These are phyloP conservation scores for Rhinoraja longicauda DNA, from an alignment of 2,797 vertebrate species.

Conservation along the genomic window DNA sequence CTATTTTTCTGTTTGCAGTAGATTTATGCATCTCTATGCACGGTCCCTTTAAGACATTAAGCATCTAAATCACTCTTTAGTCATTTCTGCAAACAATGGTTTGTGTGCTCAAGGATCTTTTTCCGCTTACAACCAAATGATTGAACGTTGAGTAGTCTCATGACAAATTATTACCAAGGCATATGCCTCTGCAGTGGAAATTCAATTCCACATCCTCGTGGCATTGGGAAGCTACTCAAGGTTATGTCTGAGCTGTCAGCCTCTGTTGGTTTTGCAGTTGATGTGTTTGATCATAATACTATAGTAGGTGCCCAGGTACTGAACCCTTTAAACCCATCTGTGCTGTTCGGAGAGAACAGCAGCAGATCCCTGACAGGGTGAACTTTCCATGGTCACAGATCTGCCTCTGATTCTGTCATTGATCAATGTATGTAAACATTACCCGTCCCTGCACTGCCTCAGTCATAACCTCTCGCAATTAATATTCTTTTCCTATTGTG, in stretches of 20 bases:
- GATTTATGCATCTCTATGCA: not conserved
- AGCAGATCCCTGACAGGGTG: not conserved
- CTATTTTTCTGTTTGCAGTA: not conserved
- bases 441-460: not conserved
- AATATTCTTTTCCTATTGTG: not conserved
- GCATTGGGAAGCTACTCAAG: not conserved
- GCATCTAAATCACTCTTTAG: not conserved
- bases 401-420: not conserved
- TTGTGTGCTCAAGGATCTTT: not conserved
- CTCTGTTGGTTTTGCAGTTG: not conserved
- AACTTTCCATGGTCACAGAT: not conserved
- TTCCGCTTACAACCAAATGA: not conserved
- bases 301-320: not conserved
- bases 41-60: not conserved
- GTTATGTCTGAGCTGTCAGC: not conserved
- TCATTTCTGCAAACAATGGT: not conserved
- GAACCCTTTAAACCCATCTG: slow-evolving; percentile 10
- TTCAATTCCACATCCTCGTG: not conserved
- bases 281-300: not conserved
- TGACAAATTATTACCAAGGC: not conserved
- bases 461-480: slow-evolving; percentile 7
- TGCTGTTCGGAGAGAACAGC: not conserved
- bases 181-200: not conserved
- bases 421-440: slow-evolving; percentile 28
- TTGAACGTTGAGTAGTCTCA: not conserved